phyloP scores from a whole-genome alignment of 30 jellyfish, hydroid and myxozoan species.

The Phacellophora camtschatica region DNA sequence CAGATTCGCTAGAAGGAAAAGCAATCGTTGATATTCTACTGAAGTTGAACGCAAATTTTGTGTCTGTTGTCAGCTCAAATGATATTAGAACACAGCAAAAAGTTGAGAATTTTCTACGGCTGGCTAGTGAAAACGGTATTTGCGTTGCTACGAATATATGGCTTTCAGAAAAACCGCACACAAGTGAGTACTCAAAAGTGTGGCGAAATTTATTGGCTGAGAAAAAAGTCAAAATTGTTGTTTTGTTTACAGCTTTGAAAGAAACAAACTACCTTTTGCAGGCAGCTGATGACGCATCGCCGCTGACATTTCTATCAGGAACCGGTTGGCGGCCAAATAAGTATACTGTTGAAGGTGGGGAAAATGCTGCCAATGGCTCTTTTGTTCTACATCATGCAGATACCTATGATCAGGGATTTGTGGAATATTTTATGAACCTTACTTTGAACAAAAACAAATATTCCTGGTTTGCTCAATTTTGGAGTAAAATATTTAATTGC shows the following conservation, averaged over 20 bases:
- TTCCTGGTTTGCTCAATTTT: not conserved
- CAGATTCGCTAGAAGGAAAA: constrained; percentile 19
- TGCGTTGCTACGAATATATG: constrained; percentile 28
- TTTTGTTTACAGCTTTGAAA: no score
- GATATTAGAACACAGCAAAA: constrained; percentile 51
- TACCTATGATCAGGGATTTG: not conserved
- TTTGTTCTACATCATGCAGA: not conserved
- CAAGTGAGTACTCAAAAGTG: not conserved
- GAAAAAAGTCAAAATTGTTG: constrained; percentile 1
- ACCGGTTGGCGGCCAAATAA: no score
- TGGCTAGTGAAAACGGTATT: not conserved
- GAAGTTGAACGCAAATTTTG: constrained; percentile 43
- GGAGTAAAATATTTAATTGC: constrained; percentile 17
- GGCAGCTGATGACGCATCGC: no score
- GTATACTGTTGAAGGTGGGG: constrained; percentile 35
- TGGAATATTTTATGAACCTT: constrained; percentile 1
- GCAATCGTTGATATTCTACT: constrained; percentile 45
- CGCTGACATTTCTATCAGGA: no score
- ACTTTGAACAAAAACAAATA: not conserved
- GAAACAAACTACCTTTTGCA: no score
- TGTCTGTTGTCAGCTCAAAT: constrained; percentile 42
- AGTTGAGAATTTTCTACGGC: constrained; percentile 1
- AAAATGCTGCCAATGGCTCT: constrained; percentile 40
- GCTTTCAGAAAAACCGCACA: constrained; percentile 13
- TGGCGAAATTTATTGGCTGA: not conserved